A percentile compares a stretch with the other conserved stretches of the same genome.
These are phyloP conservation scores for Neogale vison DNA, from an alignment of 2,113 vertebrate species.

Conservation along the genomic window DNA sequence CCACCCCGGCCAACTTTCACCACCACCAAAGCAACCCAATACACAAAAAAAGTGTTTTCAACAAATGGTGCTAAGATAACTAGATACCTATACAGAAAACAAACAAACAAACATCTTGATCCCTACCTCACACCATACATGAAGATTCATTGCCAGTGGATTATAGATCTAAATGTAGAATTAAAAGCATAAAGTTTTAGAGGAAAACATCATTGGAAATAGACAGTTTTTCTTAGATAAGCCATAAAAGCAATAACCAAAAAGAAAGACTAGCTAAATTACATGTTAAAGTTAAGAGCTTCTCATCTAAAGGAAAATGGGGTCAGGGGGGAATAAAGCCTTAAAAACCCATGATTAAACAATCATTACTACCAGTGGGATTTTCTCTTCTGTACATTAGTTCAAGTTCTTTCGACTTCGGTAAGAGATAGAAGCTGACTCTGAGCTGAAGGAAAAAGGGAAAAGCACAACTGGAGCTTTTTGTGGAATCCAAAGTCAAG, in stretches of 20 bases:
- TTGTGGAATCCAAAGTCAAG: background rate
- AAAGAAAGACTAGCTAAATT: background rate
- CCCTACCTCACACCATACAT: background rate
- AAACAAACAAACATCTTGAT: background rate
- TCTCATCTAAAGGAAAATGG: background rate
- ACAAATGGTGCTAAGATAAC: background rate
- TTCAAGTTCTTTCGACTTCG: background rate
- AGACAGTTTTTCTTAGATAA: background rate
- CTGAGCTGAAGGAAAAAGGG: background rate
- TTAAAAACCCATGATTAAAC: background rate
- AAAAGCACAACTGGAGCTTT: background rate
- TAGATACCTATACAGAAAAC: background rate
- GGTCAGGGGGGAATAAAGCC: background rate
- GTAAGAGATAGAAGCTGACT: background rate
- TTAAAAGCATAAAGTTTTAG: background rate
- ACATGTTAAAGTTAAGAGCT: background rate
- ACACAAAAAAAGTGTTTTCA: background rate
- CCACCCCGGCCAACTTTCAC: background rate
- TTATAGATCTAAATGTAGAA: background rate
- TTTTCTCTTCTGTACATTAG: background rate
- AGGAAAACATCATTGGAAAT: background rate
- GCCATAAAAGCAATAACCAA: background rate
- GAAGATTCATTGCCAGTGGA: background rate
- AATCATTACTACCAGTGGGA: background rate
- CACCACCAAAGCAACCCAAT: background rate